phyloP scores from a whole-genome alignment of 2,797 vertebrate genomes.

The Limosa lapponica region DNA sequence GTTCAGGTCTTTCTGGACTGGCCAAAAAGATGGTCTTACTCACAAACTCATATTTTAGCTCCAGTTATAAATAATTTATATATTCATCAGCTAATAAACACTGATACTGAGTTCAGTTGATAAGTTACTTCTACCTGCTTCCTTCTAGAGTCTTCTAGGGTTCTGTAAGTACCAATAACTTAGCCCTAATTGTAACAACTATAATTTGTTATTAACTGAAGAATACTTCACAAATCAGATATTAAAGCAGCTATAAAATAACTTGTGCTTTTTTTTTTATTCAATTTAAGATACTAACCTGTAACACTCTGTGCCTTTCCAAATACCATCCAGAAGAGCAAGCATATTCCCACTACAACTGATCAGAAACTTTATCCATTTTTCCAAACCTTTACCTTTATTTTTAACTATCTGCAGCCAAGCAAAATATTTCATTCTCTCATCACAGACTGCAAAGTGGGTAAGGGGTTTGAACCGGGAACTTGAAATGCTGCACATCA shows the following conservation, averaged over 20 bases:
- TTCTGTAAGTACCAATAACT: neutral
- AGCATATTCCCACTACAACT: neutral
- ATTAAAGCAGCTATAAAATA: constrained; percentile 7
- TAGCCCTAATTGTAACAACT: neutral
- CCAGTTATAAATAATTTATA: neutral
- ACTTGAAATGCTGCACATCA: neutral
- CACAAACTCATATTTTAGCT: neutral
- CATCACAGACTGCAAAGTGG: neutral
- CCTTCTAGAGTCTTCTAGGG: neutral
- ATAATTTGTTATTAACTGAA: neutral
- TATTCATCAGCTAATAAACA: neutral
- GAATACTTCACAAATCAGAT: constrained; percentile 2
- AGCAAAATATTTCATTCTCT: neutral
- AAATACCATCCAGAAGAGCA: neutral
- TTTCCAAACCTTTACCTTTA: neutral
- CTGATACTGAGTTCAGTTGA: neutral
- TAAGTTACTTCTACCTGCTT: neutral
- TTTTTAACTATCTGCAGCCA: neutral
- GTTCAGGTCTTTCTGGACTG: neutral
- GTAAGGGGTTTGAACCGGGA: neutral
- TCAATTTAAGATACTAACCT: neutral
- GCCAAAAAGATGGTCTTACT: neutral
- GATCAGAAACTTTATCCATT: neutral
- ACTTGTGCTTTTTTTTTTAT: neutral
- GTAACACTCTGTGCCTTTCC: neutral